Evolutionary conservation across 2,797 vertebrate species (phyloP).

Genomic region (Lacerta agilis): DNA sequence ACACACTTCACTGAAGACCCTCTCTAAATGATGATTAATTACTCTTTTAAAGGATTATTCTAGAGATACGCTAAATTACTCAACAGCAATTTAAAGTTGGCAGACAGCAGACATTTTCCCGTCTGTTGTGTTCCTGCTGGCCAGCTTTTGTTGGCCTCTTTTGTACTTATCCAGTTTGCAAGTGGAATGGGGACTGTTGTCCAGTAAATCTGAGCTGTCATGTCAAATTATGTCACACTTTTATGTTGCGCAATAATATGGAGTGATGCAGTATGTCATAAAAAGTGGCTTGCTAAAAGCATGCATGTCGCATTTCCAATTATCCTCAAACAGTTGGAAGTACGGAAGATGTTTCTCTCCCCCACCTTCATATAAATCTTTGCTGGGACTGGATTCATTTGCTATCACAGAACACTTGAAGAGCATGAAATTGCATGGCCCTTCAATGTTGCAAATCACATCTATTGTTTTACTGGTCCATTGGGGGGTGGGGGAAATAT

Average conservation of each 20-base stretch:
- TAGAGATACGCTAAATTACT: constrained; percentile 60
- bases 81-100: constrained; percentile 73
- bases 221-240: constrained; percentile 73
- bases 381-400: constrained; percentile 54
- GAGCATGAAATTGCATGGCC: constrained; percentile 55
- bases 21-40: constrained; percentile 73
- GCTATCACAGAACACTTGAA: constrained; percentile 46
- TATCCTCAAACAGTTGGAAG: constrained; percentile 59
- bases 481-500: constrained; percentile 57
- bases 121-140: constrained; percentile 63
- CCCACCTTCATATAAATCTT: constrained; percentile 60
- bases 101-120: constrained; percentile 64
- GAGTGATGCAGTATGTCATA: constrained; percentile 60
- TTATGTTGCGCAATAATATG: constrained; percentile 59
- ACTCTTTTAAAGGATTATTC: constrained; percentile 60
- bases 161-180: constrained; percentile 60
- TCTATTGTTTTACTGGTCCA: constrained; percentile 59
- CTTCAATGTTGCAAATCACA: constrained; percentile 56
- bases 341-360: constrained; percentile 46
- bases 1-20: constrained; percentile 48
- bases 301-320: constrained; percentile 51
- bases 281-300: constrained; percentile 51
- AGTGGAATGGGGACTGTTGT: constrained; percentile 65
- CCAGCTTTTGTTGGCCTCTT: constrained; percentile 66
- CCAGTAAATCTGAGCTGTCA: constrained; percentile 71